Evolutionary conservation across 2,797 vertebrate species (phyloP).

Genomic region (Crenichthys baileyi): DNA sequence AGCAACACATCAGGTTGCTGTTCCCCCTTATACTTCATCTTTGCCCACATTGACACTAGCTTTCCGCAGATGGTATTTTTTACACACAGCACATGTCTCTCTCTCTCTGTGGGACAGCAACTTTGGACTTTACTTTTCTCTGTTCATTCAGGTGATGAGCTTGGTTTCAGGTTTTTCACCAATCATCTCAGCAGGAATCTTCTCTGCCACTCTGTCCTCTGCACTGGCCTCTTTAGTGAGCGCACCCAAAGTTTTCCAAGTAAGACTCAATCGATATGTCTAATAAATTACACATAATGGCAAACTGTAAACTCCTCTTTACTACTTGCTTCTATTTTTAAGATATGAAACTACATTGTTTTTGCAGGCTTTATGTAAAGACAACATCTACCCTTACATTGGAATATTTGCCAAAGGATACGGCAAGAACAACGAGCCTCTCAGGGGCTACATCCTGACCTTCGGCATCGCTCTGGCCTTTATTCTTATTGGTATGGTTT

Average conservation of each 20-base stretch:
- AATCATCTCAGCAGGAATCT: conserved; percentile 95
- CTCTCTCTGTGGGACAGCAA: no score
- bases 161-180: conserved; percentile 94
- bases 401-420: conserved; percentile 95
- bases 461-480: conserved; percentile 95
- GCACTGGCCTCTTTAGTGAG: conserved; percentile 98
- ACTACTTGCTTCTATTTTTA: not conserved
- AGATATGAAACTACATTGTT: not conserved
- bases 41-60: no score
- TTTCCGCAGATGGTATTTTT: no score
- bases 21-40: no score
- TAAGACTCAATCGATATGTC: conserved; percentile 50
- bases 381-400: conserved; percentile 97
- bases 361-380: conserved; percentile 93
- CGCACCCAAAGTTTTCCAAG: conserved; percentile 98
- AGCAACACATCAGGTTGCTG: no score
- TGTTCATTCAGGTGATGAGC: conserved; percentile 88
- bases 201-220: conserved; percentile 96
- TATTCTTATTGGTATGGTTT: conserved; percentile 92
- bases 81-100: no score
- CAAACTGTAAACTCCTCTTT: not conserved
- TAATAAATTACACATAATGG: not conserved
- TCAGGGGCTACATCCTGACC: conserved; percentile 95
- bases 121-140: not conserved
- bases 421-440: conserved; percentile 97